Conservation (phyloP, 2,888 invertebrate genomes). For the Melanotus villosus region DNA sequence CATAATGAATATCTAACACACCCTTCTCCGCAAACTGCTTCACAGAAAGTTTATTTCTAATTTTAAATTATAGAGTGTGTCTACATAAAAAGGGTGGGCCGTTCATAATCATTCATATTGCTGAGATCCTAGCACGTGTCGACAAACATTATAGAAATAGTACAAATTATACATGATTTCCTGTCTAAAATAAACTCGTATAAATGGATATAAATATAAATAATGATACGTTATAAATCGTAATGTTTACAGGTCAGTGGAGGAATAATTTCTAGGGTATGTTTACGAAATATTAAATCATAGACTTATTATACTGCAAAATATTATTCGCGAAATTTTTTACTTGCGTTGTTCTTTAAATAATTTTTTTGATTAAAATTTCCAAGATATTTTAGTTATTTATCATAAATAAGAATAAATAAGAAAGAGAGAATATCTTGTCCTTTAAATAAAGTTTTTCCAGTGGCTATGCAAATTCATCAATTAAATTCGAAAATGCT, state of each 20-base stretch:
- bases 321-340: no score
- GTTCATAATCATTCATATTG: constrained; percentile 51
- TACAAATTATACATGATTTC: constrained; percentile 36
- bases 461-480: no score
- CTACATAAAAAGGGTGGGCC: constrained; percentile 50
- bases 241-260: background rate
- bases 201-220: constrained; percentile 13
- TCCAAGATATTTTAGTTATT: no score
- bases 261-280: background rate
- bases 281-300: background rate
- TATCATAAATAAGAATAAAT: no score
- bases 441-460: no score
- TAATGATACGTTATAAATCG: constrained; percentile 1
- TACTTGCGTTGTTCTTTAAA: no score
- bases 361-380: no score
- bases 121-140: constrained; percentile 50
- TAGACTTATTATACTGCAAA: no score
- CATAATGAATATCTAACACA: constrained; percentile 54
- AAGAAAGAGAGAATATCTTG: no score
- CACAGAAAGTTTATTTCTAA: constrained; percentile 50
- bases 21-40: constrained; percentile 48
- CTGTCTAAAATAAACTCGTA: constrained; percentile 30
- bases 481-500: no score
- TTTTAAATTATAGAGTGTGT: constrained; percentile 52
- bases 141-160: constrained; percentile 30